Percentiles rank a stretch among this genome's conserved stretches.
These are phyloP conservation scores for Otis tarda DNA, from an alignment of 2,113 vertebrate genomes.

Conservation along the genomic window DNA sequence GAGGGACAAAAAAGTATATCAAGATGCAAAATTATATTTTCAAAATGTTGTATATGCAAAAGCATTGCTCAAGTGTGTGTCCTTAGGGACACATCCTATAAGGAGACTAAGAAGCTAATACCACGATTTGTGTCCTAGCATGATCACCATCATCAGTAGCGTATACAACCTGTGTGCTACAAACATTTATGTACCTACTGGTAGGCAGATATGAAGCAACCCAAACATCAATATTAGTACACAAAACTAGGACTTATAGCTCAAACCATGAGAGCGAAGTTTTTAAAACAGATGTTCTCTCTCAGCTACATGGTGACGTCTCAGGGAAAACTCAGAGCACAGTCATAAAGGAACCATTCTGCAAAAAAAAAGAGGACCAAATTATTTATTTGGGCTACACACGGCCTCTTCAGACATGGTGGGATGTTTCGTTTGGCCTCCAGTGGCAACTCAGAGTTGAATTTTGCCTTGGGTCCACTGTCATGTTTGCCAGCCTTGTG, in stretches of 20 bases:
- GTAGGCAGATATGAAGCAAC: not conserved
- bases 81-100: not conserved
- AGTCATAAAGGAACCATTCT: not conserved
- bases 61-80: not conserved
- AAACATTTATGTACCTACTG: not conserved
- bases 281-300: not conserved
- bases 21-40: not conserved
- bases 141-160: not conserved
- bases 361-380: not conserved
- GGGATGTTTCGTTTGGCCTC: not conserved
- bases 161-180: not conserved
- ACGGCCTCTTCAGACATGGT: not conserved
- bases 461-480: not conserved
- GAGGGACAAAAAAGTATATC: accelerated
- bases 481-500: not conserved
- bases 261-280: not conserved
- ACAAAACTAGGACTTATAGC: not conserved
- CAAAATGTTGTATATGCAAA: not conserved
- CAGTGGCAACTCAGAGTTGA: not conserved
- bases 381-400: not conserved
- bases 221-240: not conserved
- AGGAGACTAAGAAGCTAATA: not conserved
- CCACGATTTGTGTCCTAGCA: not conserved
- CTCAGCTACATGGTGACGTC: not conserved
- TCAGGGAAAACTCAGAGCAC: not conserved